Evolutionary conservation across 2,888 invertebrate genomes (phyloP), one percentile per base, ranked within the genome.

Genomic region (Calameuta idolon): DNA sequence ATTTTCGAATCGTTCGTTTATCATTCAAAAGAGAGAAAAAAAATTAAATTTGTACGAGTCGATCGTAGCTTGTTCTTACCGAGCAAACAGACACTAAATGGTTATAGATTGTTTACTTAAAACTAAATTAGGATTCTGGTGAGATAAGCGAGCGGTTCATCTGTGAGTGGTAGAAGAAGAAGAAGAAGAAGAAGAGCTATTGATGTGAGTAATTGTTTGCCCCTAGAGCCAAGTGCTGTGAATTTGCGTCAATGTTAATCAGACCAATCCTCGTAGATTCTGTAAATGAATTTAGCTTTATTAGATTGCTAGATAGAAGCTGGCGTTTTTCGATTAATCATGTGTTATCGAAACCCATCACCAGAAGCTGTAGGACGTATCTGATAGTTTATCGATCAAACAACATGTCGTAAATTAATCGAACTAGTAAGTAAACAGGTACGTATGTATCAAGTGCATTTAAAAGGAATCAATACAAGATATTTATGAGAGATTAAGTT

Each of bases 241-340:
- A 55, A 55, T 55, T 23, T 55, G 55, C 55, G 23, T 55, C 69
- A 78, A 69, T 69, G 68, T 77, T 82, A 87, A 83, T 87, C 87
- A 78, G 86, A 87, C 84, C 84, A 88, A 79, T 88, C 88, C 83
- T 85, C 87, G 78, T 81, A 79, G 73, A 73, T 73, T 85, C 88
- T 88, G 88, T 40, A 88, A 88, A 88, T 85, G 77, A 86, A 87
- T 85, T 77, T 31, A 33, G 34, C 71, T 15, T 71, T 23, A 34
- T 71, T 71, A 71, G 71, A 71, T 12, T 23, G 23, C 5, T 55
- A 55, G 23, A 55, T 9, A 55, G 55, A 55, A 9, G 23, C 23
- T 23, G 55, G 23, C 23, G 9, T 55, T 55, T 23, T 9, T 55
- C 1, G 9, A 55, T 55, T 55, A 55, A 55, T 55, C 55, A 23